phyloP scores from a whole-genome alignment of 2,113 vertebrate species.

The Pterophyllum scalare region DNA sequence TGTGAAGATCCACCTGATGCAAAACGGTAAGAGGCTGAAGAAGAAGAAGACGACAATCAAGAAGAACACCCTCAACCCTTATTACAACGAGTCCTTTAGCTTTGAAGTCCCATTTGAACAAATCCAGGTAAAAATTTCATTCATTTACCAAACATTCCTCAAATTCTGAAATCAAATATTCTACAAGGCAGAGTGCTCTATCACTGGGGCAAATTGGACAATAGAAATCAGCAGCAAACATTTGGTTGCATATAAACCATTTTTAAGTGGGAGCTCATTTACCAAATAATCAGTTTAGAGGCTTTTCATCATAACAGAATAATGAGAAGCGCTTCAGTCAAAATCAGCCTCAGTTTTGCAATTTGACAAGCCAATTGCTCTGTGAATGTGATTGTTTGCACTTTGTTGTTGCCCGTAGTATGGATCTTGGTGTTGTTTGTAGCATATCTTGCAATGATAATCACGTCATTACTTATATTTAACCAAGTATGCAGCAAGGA shows the following conservation, averaged over 20 bases:
- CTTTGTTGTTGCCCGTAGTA: constrained; percentile 19
- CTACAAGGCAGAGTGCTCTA: neutral
- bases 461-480: constrained; percentile 11
- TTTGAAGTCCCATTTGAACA: constrained; percentile 99
- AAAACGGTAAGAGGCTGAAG: constrained; percentile 98
- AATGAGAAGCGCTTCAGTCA: constrained; percentile 50
- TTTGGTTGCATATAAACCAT: constrained; percentile 16
- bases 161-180: neutral
- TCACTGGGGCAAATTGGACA: neutral
- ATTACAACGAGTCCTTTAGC: constrained; percentile 99
- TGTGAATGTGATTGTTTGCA: constrained; percentile 35
- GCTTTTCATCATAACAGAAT: constrained; percentile 44
- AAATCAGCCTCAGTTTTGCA: constrained; percentile 45
- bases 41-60: constrained; percentile 99
- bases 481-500: neutral
- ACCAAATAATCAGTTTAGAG: constrained; percentile 56
- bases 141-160: neutral
- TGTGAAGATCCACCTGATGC: constrained; percentile 99
- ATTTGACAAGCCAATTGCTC: constrained; percentile 50
- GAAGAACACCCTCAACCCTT: constrained; percentile 99
- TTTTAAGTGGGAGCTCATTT: constrained; percentile 43
- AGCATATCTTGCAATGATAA: constrained; percentile 21
- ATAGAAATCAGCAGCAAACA: neutral
- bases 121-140: constrained; percentile 89
- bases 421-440: constrained; percentile 15